Conservation (phyloP, 2,888 invertebrate species). For the Agapostemon virescens region DNA sequence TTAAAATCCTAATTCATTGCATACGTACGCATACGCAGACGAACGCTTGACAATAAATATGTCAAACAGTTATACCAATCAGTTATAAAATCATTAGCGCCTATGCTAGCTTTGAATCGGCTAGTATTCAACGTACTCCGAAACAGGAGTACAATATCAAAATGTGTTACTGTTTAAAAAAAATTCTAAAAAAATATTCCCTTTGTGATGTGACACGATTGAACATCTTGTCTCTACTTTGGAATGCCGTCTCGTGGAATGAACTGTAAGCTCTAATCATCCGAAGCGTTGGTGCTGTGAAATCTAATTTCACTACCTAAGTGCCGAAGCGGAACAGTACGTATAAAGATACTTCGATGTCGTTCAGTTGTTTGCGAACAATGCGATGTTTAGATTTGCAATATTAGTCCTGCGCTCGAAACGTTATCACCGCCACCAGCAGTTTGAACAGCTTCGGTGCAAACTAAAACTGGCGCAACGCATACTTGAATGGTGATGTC, state of each 20-base stretch:
- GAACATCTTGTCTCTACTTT: background rate
- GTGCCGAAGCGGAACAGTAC: background rate
- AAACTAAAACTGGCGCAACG: constrained; percentile 91
- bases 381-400: constrained; percentile 82
- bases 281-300: background rate
- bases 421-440: constrained; percentile 94
- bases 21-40: background rate
- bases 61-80: background rate
- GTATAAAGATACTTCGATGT: constrained; percentile 6
- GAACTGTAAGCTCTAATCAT: constrained; percentile 32
- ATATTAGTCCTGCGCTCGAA: constrained; percentile 92
- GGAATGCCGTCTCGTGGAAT: constrained; percentile 51
- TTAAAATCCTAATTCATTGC: background rate
- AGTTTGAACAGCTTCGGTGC: constrained; percentile 90
- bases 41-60: background rate
- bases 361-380: background rate
- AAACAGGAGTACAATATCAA: constrained; percentile 13
- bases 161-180: background rate
- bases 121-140: background rate
- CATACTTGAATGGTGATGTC: constrained; percentile 85
- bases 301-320: constrained; percentile 18
- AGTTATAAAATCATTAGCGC: constrained; percentile 1
- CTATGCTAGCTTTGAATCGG: constrained; percentile 6
- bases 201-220: background rate
- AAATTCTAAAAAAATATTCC: constrained; percentile 10